These are phyloP conservation scores for Amphipyra tragopoginis DNA, from an alignment of 2,888 invertebrate genomes.

Conservation along the genomic window DNA sequence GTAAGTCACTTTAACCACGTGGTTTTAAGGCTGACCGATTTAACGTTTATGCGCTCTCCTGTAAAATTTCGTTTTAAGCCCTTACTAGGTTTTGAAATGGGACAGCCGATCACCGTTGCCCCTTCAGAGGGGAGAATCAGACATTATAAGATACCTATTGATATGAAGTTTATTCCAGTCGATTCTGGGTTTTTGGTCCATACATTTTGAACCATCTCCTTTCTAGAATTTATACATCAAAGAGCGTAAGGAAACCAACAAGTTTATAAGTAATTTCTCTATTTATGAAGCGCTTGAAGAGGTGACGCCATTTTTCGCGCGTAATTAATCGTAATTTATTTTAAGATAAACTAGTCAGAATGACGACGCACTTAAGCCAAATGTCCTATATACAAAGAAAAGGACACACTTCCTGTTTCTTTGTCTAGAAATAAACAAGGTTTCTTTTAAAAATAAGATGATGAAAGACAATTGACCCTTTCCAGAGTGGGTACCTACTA, in stretches of 20 bases:
- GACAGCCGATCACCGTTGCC: no score
- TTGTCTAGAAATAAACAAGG: constrained; percentile 6
- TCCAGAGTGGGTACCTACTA: neutral
- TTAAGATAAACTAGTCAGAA: neutral
- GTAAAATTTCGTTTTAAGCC: no score
- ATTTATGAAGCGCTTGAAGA: neutral
- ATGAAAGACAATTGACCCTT: constrained; percentile 14
- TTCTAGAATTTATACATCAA: neutral
- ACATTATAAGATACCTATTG: no score
- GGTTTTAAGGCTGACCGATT: no score
- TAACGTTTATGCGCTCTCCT: no score
- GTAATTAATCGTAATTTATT: constrained; percentile 17
- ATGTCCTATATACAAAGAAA: constrained; percentile 10
- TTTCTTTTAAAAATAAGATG: neutral
- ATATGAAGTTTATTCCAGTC: no score
- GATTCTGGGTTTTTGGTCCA: no score
- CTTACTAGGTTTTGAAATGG: no score
- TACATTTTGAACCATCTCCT: no score
- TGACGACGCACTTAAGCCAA: constrained; percentile 1
- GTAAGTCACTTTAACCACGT: no score
- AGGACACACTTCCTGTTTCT: constrained; percentile 2
- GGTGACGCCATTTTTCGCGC: constrained; percentile 2
- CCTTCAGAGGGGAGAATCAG: no score
- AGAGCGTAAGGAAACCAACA: neutral
- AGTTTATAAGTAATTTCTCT: constrained; percentile 10